phyloP scores from a whole-genome alignment of 1,140 invertebrate genomes.

The Drosophila nasuta region DNA sequence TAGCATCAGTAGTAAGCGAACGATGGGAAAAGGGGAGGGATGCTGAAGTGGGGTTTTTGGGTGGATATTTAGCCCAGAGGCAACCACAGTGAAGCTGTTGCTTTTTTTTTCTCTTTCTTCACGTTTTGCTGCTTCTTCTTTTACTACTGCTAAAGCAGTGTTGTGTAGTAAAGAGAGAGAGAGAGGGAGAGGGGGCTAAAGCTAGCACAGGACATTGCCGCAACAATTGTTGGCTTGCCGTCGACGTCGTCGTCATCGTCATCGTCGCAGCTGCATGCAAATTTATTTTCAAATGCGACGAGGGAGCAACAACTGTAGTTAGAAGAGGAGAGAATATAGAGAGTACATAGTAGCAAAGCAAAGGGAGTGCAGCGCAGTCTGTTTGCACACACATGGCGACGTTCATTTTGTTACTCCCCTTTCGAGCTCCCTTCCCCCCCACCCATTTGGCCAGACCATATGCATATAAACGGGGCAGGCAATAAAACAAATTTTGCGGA shows the following conservation, averaged over 20 bases:
- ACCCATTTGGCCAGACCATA: neutral
- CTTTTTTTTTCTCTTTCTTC: constrained; percentile 34
- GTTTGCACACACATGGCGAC: constrained; percentile 63
- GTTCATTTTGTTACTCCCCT: constrained; percentile 6
- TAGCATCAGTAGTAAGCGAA: constrained; percentile 19
- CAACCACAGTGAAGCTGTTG: constrained; percentile 48
- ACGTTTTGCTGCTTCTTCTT: constrained; percentile 24
- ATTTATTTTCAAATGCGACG: constrained; percentile 79
- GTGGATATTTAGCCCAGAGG: constrained; percentile 54
- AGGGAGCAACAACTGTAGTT: constrained; percentile 44
- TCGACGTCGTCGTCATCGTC: constrained; percentile 13
- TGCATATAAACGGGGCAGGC: constrained; percentile 18
- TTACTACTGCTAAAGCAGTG: constrained; percentile 1
- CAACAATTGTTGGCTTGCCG: constrained; percentile 79
- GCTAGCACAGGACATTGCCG: constrained; percentile 65
- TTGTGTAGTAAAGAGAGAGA: neutral
- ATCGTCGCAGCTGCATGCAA: constrained; percentile 64
- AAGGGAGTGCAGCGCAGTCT: constrained; percentile 30
- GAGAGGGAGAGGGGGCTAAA: neutral
- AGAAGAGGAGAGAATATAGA: neutral
- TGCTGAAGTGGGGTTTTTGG: neutral
- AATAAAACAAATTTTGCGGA: constrained; percentile 76
- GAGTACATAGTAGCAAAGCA: neutral
- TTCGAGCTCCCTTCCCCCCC: neutral
- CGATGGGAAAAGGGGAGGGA: neutral